Base-by-base conservation (phyloP, 2,797 vertebrate genomes). In the Sitta carolinensis region DNA sequence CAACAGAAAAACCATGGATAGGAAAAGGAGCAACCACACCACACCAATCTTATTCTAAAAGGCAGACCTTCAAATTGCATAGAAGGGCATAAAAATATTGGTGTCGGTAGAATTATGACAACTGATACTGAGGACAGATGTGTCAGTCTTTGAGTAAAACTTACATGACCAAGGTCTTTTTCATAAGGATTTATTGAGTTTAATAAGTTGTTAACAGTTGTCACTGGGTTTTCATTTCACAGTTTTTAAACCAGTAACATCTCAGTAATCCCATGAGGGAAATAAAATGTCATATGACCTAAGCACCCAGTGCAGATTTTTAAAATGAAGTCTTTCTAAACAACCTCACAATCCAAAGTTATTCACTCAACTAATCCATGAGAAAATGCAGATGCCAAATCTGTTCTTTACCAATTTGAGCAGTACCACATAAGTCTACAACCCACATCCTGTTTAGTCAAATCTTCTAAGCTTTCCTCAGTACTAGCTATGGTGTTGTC, bases 381-480 rank as follows among this genome's bases (percentile, higher is more conserved):
- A 90, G 58, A 68, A 92, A 95, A 91, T n/a, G 48, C 72, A 92
- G 81, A 83, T 54, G 77, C 36, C 52, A 68, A 83, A 93, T 89
- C 50, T 70, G 34, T 47, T 83, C 84, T 89, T 59, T 85, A 87
- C 42, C 38, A 67, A 57, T 76, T 2, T 80, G 34, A 87, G 54
- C 47, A 64, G 20, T 32, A 75, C 8, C 69, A 48, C 72, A 13
- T 59, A 81, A 76, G 25, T 57, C 63, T 70, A 38, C 64, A 50
- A 90, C 81, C 64, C 84, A 74, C 92, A 77, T 52, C 43, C 57
- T 62, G 55, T 76, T 90, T 92, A 90, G 74, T 78, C 68, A 94
- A 94, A 92, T 80, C 58, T 92, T 92, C 66, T 73, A 66, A 87
- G 73, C n/a, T 87, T 80, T 89, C 84, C 81, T 83, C 66, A 72